These are phyloP conservation scores for Stenoptilia bipunctidactyla DNA, from an alignment of 2,888 invertebrate genomes.

Conservation along the genomic window DNA sequence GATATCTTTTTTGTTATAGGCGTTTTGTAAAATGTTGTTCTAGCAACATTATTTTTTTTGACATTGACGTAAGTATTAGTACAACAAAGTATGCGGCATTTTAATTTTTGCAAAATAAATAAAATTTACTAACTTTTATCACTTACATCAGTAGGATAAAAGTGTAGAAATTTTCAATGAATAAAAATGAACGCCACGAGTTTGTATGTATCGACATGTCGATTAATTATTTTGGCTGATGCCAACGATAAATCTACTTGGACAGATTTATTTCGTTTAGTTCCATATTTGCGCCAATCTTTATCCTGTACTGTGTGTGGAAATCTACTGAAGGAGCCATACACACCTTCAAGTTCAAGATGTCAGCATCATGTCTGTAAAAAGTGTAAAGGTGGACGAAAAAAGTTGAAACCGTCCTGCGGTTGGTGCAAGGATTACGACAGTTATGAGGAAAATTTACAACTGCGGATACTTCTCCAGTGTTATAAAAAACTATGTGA, in stretches of 20 bases:
- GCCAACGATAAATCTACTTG: conserved; percentile 79
- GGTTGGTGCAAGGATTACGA: conserved; percentile 88
- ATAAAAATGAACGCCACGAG: conserved; percentile 83
- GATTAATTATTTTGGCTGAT: conserved; percentile 82
- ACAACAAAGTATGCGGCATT: too few relatives aligned
- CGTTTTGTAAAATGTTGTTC: too few relatives aligned
- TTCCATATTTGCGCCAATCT: conserved; percentile 88
- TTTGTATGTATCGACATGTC: conserved; percentile 85
- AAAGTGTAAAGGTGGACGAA: conserved; percentile 85
- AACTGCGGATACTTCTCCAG: conserved; percentile 83
- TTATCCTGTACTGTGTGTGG: conserved; percentile 92
- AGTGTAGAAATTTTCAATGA: conserved; percentile 20
- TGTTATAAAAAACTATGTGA: conserved; percentile 92
- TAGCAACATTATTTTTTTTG: not conserved
- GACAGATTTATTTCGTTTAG: conserved; percentile 84
- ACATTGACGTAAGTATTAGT: not conserved
- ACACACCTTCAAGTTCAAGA: conserved; percentile 80
- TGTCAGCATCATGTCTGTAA: conserved; percentile 93
- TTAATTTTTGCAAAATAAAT: too few relatives aligned
- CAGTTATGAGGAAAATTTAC: conserved; percentile 85
- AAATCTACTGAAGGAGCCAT: conserved; percentile 84
- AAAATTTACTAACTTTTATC: too few relatives aligned
- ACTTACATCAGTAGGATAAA: conserved; percentile 1
- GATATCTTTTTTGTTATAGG: too few relatives aligned
- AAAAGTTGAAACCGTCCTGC: conserved; percentile 87